Evolutionary conservation across 1,140 invertebrate genomes (phyloP), one percentile per base, ranked within the genome.

Genomic region (Hyles vespertilio): DNA sequence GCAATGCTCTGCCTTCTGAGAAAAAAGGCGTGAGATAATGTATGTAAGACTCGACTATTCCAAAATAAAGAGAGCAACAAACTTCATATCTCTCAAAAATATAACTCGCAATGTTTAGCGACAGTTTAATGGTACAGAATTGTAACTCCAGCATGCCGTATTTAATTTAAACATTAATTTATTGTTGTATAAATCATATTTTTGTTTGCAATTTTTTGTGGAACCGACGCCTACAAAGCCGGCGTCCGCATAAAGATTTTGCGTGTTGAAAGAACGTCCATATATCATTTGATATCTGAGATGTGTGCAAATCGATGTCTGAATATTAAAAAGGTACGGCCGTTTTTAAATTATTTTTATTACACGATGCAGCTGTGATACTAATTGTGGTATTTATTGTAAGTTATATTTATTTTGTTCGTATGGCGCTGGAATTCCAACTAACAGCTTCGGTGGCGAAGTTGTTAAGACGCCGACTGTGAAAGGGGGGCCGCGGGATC

Each of bases 201-300:
- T 48, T 56, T 82, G 80, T 80, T 79, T 79, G 70, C 73, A 77
- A 79, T 82, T 80, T 72, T 74, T 74, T 74, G 72, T 70, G 57
- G 12, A 12, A 32, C 22, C 36, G 11, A 43, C 52, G 36, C 22
- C 52, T 36, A 44, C 36, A 11, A 22, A 44, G 43, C 10, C 9
- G 32, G 36, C 12, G 3, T 44, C 7, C 11, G 9, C 52, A 44
- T 45, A 44, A 32, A 22, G 34, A 32, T 54, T 54, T 54, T n/a
- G 9, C 46, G n/a, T 22, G 46, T n/a, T 11, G 46, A 48, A 48
- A 48, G 46, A 22, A 5, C 5, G 5, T n/a, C 12, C 5, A n/a
- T 48, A 48, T 48, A 10, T 40, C 36, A 40, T 40, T 40, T 8
- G 36, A 40, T 40, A 40, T 40, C 36, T 40, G 36, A 40, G 36